These are phyloP conservation scores for Hemistola chrysoprasaria DNA, from an alignment of 2,888 invertebrate genomes.

Conservation along the genomic window DNA sequence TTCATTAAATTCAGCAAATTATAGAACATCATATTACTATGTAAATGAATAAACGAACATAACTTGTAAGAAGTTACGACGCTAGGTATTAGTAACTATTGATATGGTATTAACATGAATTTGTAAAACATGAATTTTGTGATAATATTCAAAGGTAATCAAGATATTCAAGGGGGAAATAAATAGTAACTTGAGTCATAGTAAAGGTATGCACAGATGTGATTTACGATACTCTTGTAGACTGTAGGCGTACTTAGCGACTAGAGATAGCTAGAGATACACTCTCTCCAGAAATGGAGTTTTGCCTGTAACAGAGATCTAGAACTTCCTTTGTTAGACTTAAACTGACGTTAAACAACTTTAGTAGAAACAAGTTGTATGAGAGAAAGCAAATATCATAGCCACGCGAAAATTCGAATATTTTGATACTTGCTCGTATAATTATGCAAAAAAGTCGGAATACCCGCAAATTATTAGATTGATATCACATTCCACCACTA, in stretches of 20 bases:
- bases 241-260: conserved; percentile 56
- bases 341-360: conserved; percentile 35
- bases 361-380: conserved; percentile 9
- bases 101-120: no score
- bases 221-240: conserved; percentile 58
- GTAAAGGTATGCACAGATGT: conserved; percentile 49
- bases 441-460: conserved; percentile 5
- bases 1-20: not conserved
- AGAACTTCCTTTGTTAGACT: conserved; percentile 52
- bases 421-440: conserved; percentile 4
- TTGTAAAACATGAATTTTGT: no score
- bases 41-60: no score
- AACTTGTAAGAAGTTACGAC: no score
- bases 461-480: not conserved
- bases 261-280: conserved; percentile 52
- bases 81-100: no score
- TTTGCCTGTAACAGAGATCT: conserved; percentile 41
- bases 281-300: conserved; percentile 67
- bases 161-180: no score
- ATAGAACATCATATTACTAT: conserved; percentile 22
- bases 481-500: not conserved
- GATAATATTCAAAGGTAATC: no score
- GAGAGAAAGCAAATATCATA: no score
- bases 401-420: not conserved
- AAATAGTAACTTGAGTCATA: conserved; percentile 51